Evolutionary conservation across 2,113 vertebrate genomes (phyloP).

Genomic region (Taurulus bubalis): DNA sequence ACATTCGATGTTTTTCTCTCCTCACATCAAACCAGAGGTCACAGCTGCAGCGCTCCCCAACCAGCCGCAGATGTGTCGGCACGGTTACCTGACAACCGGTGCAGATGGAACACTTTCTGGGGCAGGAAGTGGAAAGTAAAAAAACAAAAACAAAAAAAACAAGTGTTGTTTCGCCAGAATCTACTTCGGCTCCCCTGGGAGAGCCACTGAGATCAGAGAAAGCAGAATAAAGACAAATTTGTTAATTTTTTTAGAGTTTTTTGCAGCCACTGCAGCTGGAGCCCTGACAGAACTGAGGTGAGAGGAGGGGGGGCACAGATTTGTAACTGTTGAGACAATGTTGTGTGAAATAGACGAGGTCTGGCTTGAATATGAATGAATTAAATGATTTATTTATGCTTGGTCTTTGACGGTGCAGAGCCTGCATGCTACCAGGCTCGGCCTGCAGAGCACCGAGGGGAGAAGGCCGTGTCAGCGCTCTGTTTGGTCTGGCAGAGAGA

Average conservation of each 20-base stretch:
- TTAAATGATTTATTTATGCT: constrained; percentile 67
- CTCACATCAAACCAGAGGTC: constrained; percentile 80
- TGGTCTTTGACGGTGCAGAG: constrained; percentile 52
- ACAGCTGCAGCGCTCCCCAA: constrained; percentile 76
- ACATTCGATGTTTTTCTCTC: constrained; percentile 75
- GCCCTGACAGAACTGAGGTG: background rate
- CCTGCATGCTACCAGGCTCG: constrained; percentile 28
- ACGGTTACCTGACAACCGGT: constrained; percentile 74
- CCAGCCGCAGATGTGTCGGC: constrained; percentile 75
- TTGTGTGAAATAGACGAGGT: constrained; percentile 35
- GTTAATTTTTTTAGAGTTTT: constrained; percentile 31
- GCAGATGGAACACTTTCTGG: constrained; percentile 73
- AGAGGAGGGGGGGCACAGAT: constrained; percentile 12
- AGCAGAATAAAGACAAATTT: constrained; percentile 59
- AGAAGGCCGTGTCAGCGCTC: constrained; percentile 69
- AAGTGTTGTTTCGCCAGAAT: constrained; percentile 70
- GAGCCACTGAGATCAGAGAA: constrained; percentile 59
- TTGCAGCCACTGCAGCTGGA: constrained; percentile 39
- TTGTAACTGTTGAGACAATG: constrained; percentile 56
- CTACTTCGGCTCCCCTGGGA: constrained; percentile 43
- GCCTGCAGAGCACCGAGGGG: constrained; percentile 50
- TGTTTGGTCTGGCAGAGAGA: constrained; percentile 68
- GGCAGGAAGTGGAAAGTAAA: constrained; percentile 47
- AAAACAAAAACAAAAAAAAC: constrained; percentile 33
- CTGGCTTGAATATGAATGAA: constrained; percentile 62